Evolutionary conservation across 2,888 invertebrate genomes (phyloP), one percentile per base, ranked within the genome.

Genomic region (Ramazzottius varieornatus): DNA sequence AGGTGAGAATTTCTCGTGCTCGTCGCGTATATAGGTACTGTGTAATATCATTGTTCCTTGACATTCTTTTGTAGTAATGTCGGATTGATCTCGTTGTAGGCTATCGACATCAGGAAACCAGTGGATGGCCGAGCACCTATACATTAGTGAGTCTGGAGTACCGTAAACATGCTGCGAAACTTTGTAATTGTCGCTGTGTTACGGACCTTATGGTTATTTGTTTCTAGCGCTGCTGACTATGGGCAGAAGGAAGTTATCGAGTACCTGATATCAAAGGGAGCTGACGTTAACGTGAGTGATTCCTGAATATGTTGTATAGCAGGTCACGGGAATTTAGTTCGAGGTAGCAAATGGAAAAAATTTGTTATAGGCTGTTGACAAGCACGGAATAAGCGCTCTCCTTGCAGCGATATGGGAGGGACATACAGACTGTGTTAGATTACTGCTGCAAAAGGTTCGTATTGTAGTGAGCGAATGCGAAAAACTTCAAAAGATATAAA

Each of bases 331-430:
- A 33, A 64, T 63, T 32, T 40, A 63, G 64, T 64, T 40, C 34
- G 46, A 66, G 66, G 33, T 65, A 46, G 33, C 2, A 1, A 33
- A 33, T 46, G 32, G 8, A 20, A 20, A 16, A 46, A 33, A 33
- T 67, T 67, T 69, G 70, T 80, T 80, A 67, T 76, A 94, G 93
- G 84, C 85, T 71, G 82, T 83, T 73, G 94, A 94, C 76, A 90
- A 90, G 79, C 89, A 93, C 81, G 92, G 92, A 34, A 92, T 96
- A 71, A 88, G 88, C 68, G 87, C 92, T 34, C 79, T 96, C 64
- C 77, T 94, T 71, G 90, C 93, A 70, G 94, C 94, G 66, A 88
- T 94, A 73, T 96, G 89, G 88, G 94, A 96, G 78, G 90, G 90
- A 32, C 94, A 94, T 75, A 86, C 85, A 65, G 83, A 85, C 68